Base-by-base conservation (phyloP, 2,888 invertebrate species). In the Salticus scenicus region DNA sequence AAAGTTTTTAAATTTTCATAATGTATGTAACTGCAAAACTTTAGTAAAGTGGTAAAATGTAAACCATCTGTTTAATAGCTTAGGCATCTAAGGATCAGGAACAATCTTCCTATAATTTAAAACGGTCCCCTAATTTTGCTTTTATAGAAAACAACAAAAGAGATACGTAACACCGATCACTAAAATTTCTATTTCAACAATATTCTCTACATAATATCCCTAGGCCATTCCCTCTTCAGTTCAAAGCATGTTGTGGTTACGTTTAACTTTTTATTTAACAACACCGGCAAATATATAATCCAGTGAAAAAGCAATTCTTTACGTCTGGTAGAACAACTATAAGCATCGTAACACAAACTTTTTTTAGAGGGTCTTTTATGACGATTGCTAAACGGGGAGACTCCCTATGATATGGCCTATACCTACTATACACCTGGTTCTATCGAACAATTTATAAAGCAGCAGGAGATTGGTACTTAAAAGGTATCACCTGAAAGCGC, bases 231-330 rank as follows among this genome's bases (percentile, higher is more conserved):
- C 82, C 75, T 75, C 71, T 63, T 70, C 41, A 27, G 33, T 77
- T 76, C 73, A 84, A 77, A 63, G 71, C 66, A 73, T 84, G 83
- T 84, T 84, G 83, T 84, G 83, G 83, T 84, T 84, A 64, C 51
- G 72, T 69, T 77, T 77, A 76, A 69, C 83, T 84, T 84, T 74
- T 77, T 84, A 84, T 84, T 84, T 84, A 73, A 84, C 83, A 84
- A 84, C 83, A 84, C 77, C 24, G 33, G 57, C 83, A 77, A 84
- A 84, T 84, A 84, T 84, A 84, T 84, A 84, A 84, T 73, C 83
- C 72, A 57, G 77, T 84, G 37, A 84, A 84, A 77, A 27, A 57
- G 72, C 83, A 84, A 78, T 84, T 78, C 63, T 73, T 84, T 84
- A 76, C 83, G 30, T 37, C 33, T 77, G 67, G 77, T 67, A 84